phyloP scores from a whole-genome alignment of 1,140 invertebrate species.

The Drosophila littoralis region DNA sequence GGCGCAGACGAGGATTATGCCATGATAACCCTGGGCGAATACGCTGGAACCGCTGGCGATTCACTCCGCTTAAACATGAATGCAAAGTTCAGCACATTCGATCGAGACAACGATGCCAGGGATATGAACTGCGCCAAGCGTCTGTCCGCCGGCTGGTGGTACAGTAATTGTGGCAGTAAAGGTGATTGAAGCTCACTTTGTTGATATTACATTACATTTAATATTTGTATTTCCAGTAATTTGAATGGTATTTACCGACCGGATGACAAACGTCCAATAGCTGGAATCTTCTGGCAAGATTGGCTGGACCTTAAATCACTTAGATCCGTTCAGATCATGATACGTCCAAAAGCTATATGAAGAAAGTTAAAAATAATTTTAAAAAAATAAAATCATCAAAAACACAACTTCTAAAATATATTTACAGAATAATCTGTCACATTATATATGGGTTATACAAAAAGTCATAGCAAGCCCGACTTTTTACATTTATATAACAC shows the following conservation, averaged over 20 bases:
- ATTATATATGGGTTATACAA: too few relatives aligned
- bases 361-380: neutral
- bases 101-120: slow-evolving; percentile 7
- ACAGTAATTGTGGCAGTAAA: slow-evolving; percentile 1
- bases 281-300: slow-evolving; percentile 8
- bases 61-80: neutral
- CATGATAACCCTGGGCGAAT: neutral
- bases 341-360: slow-evolving; percentile 1
- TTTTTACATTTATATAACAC: too few relatives aligned
- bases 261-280: neutral
- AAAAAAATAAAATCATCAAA: neutral
- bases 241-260: slow-evolving; percentile 8
- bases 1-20: slow-evolving; percentile 11
- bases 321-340: slow-evolving; percentile 15
- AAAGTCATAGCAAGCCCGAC: too few relatives aligned
- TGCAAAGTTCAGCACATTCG: slow-evolving; percentile 15
- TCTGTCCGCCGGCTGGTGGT: slow-evolving; percentile 7
- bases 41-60: slow-evolving; percentile 19
- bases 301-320: slow-evolving; percentile 8
- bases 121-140: neutral
- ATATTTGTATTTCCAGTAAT: slow-evolving; percentile 1
- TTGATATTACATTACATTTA: neutral
- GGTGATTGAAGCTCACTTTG: neutral
- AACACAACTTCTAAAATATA: too few relatives aligned
- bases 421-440: too few relatives aligned